Base-by-base conservation (phyloP, 2,888 invertebrate species). In the Octonoba sinensis region DNA sequence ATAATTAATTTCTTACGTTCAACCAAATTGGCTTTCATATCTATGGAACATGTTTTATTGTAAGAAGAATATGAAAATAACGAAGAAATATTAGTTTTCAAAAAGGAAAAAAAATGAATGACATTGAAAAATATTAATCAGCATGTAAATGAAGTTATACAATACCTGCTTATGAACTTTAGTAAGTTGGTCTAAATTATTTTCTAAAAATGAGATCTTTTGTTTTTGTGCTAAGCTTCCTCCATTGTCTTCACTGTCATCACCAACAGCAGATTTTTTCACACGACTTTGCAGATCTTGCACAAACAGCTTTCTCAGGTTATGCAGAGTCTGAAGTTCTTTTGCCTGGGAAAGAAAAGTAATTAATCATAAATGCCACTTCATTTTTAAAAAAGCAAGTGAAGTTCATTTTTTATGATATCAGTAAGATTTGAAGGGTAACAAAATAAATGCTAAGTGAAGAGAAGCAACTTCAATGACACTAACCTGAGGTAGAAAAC, bases 161-260 rank as follows among this genome's bases (percentile, higher is more conserved):
- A 3, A 57, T 59, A 90, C 90, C 89, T 91, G 91, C 87, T 91
- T 91, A 87, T 91, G 91, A 64, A 92, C 92, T 91, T 99, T 99
- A 85, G 99, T 99, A 86, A 99, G 91, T 90, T 99, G 99, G 89
- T 99, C 99, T 87, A 99, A 91, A 90, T 99, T 99, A 90, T 98
- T 99, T 91, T 99, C 99, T 87, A 99, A 91, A 93, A 99, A 99
- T 87, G 96, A 96, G 89, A 99, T 99, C 92, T 99, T 99, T 90
- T 99, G 99, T 89, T 97, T 97, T 90, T 99, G 99, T 27, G 98
- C 99, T 86, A 97, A 91, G 24, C 96, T 96, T 22, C 97, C 97
- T 83, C 97, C 96, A 86, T 73, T 72, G 87, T 96, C 96, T 87
- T 96, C 96, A 86, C 93, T 93, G 85, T 96, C 96, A 87, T 96